These are phyloP conservation scores for Zaprionus lachaisei DNA, from an alignment of 1,140 invertebrate species.

Conservation along the genomic window DNA sequence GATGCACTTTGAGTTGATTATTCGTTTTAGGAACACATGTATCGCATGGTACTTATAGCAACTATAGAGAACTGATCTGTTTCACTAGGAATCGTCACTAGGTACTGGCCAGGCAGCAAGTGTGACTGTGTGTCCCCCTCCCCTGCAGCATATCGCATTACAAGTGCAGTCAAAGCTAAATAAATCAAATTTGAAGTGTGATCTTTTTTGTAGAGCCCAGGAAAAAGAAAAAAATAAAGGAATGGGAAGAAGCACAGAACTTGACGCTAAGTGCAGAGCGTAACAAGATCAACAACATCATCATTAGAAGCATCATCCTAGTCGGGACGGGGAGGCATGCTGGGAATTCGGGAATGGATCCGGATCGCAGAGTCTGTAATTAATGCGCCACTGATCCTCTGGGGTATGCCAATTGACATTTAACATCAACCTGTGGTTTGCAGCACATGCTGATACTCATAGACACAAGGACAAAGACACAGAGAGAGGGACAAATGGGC, in stretches of 20 bases:
- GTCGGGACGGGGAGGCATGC: background rate
- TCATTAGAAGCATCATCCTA: conserved; percentile 68
- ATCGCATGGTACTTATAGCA: background rate
- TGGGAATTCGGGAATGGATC: conserved; percentile 11
- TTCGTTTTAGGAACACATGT: background rate
- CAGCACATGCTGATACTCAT: conserved; percentile 30
- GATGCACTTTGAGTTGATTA: background rate
- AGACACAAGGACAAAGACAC: background rate
- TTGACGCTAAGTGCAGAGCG: conserved; percentile 68
- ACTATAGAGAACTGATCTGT: background rate
- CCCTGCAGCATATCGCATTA: conserved; percentile 53
- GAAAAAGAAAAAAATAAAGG: conserved; percentile 14
- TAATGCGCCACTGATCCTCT: conserved; percentile 73
- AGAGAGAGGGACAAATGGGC: background rate
- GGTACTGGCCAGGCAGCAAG: conserved; percentile 12
- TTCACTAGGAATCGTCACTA: background rate
- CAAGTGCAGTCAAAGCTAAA: conserved; percentile 73
- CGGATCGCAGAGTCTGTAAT: conserved; percentile 54
- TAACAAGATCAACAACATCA: conserved; percentile 75
- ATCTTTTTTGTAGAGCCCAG: conserved; percentile 10
- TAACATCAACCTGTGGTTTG: conserved; percentile 79
- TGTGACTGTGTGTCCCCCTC: conserved; percentile 28
- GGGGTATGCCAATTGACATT: conserved; percentile 80
- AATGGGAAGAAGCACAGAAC: conserved; percentile 21
- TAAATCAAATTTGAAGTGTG: conserved; percentile 71